Percentiles rank a stretch among this genome's conserved stretches.
Evolutionary conservation across 2,888 invertebrate genomes (phyloP).

Genomic region (Zele albiditarsus): DNA sequence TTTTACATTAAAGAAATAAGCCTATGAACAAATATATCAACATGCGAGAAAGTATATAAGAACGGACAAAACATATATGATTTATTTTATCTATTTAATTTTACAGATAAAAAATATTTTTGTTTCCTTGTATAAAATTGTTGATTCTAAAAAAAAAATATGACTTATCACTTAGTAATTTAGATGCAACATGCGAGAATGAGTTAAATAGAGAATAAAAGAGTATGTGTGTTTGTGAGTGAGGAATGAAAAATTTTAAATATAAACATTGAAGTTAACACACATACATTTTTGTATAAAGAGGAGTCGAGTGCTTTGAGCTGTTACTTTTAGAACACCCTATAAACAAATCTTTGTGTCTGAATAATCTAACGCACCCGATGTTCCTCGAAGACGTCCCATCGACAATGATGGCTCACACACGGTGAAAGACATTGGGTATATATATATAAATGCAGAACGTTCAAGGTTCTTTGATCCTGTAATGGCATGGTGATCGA

Average conservation of each 20-base stretch:
- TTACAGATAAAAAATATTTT: not conserved
- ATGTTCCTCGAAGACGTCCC: slow-evolving; percentile 45
- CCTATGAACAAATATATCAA: not conserved
- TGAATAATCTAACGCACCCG: slow-evolving; percentile 50
- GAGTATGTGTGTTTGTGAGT: not conserved
- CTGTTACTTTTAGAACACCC: slow-evolving; percentile 55
- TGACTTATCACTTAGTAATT: too few relatives aligned
- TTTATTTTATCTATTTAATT: not conserved
- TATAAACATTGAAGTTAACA: not conserved
- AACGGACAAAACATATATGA: too few relatives aligned
- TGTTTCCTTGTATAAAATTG: not conserved
- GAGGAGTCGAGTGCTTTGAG: slow-evolving; percentile 30
- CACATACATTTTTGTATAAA: not conserved
- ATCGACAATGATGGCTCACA: slow-evolving; percentile 38
- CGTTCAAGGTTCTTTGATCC: slow-evolving; percentile 52
- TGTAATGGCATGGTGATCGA: slow-evolving; percentile 63
- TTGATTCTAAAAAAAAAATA: not conserved
- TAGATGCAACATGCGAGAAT: not conserved
- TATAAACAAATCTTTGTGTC: slow-evolving; percentile 50
- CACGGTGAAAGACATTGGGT: not conserved
- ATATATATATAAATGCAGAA: slow-evolving; percentile 18
- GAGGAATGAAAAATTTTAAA: slow-evolving; percentile 2
- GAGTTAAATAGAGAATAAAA: not conserved
- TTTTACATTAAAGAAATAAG: not conserved
- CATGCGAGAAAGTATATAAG: not conserved